Base-by-base conservation (phyloP, 2,113 vertebrate genomes). In the Myodes glareolus region DNA sequence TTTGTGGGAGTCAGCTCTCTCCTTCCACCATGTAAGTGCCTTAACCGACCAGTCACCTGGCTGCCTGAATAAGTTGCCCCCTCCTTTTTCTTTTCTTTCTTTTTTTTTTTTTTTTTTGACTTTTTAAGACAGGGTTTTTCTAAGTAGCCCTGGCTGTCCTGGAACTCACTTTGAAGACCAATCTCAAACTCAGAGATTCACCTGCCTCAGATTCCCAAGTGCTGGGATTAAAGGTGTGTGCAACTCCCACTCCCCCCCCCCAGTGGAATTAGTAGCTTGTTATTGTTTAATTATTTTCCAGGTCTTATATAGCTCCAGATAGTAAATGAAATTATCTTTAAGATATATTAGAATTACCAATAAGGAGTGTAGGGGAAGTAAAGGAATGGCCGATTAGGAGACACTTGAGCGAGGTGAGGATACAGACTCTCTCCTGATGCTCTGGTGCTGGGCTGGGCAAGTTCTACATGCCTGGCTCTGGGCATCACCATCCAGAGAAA, bases 201-300 rank as follows among this genome's bases (percentile, higher is more conserved):
- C 36, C 36, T 39, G 36, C 17, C 17, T 72, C 36, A 39, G 70
- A 19, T 21, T 73, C 70, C n/a, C 36, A 73, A 73, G 17, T 23
- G 70, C 70, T 73, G 70, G 17, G n/a, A 73, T 73, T 73, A 21
- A 73, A 73, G 70, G 70, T 39, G 14, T 73, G 8, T 5, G 6
- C 67, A 31, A 36, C 31, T 36, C 6, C 67, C 67, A 36, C 31
- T 36, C 6, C 67, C 67, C 31, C 19, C 58, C 47, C 31, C 13
- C 67, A 68, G 67, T 33, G 31, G 65, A 42, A 65, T 42, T 21
- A 85, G 58, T 45, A 45, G 4, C 8, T 31, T 85, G 45, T 25
- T n/a, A 70, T 65, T 70, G n/a, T 91, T 93, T 86, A 23, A 84
- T 93, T 97, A 65, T 91, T 94, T 80, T 50, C 33, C 73, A 21